These are phyloP conservation scores for Lucilia cuprina DNA, from an alignment of 1,140 invertebrate species.

Conservation along the genomic window DNA sequence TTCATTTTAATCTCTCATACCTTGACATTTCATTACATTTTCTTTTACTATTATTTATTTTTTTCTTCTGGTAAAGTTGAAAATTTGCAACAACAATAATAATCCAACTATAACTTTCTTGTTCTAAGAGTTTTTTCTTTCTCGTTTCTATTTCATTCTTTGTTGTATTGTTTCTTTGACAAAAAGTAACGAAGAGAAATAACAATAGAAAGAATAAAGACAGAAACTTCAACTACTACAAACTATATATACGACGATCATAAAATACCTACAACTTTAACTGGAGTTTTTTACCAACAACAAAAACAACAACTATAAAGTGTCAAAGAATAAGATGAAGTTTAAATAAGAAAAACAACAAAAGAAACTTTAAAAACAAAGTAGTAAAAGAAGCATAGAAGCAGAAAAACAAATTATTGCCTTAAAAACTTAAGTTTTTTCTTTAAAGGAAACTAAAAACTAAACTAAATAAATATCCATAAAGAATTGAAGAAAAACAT, in stretches of 20 bases:
- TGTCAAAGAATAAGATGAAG: slow-evolving; percentile 2
- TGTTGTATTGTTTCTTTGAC: neutral
- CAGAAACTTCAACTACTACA: neutral
- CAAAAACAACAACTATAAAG: neutral
- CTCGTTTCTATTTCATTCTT: neutral
- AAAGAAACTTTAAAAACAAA: neutral
- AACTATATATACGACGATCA: neutral
- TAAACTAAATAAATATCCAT: too few species aligned
- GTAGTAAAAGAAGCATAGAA: neutral
- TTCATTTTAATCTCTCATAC: too few species aligned
- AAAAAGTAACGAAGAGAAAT: neutral
- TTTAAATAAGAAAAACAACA: neutral
- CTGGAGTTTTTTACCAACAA: neutral
- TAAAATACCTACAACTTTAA: slow-evolving; percentile 9
- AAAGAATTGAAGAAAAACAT: too few species aligned
- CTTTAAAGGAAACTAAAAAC: too few species aligned
- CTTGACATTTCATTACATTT: neutral
- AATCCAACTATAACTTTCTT: neutral
- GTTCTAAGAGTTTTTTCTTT: neutral
- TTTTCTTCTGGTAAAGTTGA: neutral
- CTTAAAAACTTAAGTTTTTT: neutral
- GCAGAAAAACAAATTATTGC: slow-evolving; percentile 1
- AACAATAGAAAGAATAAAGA: neutral
- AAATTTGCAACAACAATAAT: neutral
- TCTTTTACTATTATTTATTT: neutral